Percentiles rank a stretch among this genome's conserved stretches.
Conservation (phyloP, 2,113 vertebrate species). For the Pandion haliaetus region DNA sequence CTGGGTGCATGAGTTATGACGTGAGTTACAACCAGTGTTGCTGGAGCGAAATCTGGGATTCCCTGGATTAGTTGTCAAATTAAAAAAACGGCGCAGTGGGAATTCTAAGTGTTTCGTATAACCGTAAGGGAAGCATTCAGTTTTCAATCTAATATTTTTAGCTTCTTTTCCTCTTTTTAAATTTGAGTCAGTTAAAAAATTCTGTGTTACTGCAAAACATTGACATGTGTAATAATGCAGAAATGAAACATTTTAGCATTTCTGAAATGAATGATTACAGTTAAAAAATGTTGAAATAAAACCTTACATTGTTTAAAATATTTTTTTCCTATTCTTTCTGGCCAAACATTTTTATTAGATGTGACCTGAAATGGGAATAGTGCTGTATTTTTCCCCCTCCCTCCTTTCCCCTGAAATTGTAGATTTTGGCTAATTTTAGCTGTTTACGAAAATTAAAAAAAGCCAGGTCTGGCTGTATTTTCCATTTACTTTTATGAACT, state of each 20-base stretch:
- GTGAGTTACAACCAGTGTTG: not conserved
- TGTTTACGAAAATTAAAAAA: not conserved
- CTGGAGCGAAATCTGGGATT: not conserved
- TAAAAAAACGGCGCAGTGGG: not conserved
- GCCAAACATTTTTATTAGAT: not conserved
- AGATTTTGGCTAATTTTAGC: not conserved
- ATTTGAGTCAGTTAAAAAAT: not conserved
- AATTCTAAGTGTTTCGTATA: not conserved
- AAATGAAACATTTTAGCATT: constrained; percentile 24
- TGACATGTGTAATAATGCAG: not conserved
- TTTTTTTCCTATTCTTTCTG: not conserved
- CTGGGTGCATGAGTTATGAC: fast-evolving
- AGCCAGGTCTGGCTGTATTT: not conserved
- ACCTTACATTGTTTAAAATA: not conserved
- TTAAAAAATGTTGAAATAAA: not conserved
- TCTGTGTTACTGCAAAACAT: not conserved
- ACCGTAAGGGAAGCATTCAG: not conserved
- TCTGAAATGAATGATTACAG: not conserved
- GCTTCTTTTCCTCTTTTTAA: not conserved
- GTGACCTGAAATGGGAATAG: not conserved
- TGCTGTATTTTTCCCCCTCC: not conserved
- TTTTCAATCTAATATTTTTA: not conserved
- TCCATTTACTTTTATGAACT: not conserved
- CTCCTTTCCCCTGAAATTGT: not conserved
- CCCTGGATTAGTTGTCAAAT: not conserved